Base-by-base conservation (phyloP, 2,888 invertebrate species). In the Drosophila prostipennis region DNA sequence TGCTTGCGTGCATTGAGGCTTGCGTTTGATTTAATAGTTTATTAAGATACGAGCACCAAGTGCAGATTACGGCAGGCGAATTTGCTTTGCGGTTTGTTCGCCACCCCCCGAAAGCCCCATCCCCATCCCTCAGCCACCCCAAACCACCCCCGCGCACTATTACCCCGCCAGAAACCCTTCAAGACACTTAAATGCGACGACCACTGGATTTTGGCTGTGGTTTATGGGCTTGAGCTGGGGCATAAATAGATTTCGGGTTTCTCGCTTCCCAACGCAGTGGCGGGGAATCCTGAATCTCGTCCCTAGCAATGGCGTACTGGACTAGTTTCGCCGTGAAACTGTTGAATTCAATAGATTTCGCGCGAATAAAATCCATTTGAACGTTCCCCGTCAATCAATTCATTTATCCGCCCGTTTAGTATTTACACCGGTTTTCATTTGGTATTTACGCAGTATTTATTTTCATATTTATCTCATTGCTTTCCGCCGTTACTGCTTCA, bases 1-100 rank as follows among this genome's bases (percentile, higher is more conserved):
- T 52, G 61, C 61, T 57, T 69, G 82, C 80, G 82, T 84, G 84
- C 80, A 85, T 80, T 79, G 82, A 73, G 81, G 83, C 85, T 84
- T 85, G 85, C 78, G 83, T 81, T 85, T 84, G 83, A 84, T 84
- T 84, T 84, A 84, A 84, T 85, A 84, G 84, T 84, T 84, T 84
- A 84, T 84, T 84, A 84, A 84, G 84, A 84, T 84, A 85, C 81
- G 84, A 81, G 81, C 71, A 45, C 78, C 79, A 83, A 84, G 81
- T 84, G 82, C 81, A 84, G 82, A 82, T 82, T 82, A 84, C 76
- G 84, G 80, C 77, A 58, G 78, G 74, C 74, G 80, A 80, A 80
- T 79, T 80, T 73, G 83, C 78, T 76, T 61, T 74, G 70, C 34
- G 64, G 70, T 61, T 53, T 37, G 32, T 42, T 14, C 46, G 2